phyloP scores from a whole-genome alignment of 2,888 invertebrate genomes.

The Fabriciana adippe region DNA sequence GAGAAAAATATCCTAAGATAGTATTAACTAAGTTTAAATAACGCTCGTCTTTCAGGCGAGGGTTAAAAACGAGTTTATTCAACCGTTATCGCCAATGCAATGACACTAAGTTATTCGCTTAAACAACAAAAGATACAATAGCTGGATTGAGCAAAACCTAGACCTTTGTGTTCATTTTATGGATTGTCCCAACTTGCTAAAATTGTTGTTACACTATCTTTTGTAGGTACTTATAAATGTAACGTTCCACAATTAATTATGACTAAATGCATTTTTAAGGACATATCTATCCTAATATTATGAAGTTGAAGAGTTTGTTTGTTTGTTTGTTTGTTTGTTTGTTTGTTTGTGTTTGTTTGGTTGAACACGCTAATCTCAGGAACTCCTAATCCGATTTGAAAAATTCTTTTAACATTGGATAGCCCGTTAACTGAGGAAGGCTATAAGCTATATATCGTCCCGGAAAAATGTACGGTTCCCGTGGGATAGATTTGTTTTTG shows the following conservation, averaged over 20 bases:
- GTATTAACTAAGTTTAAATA: not conserved
- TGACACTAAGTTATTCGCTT: slow-evolving; percentile 49
- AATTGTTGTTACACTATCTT: slow-evolving; percentile 37
- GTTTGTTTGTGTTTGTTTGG: no score
- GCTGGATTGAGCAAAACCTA: slow-evolving; percentile 46
- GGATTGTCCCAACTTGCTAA: slow-evolving; percentile 45
- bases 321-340: no score
- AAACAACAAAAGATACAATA: slow-evolving; percentile 48
- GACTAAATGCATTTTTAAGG: not conserved
- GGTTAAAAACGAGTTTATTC: slow-evolving; percentile 12
- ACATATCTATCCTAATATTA: no score
- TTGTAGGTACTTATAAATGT: slow-evolving; percentile 20
- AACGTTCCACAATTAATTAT: slow-evolving; percentile 3
- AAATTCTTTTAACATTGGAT: no score
- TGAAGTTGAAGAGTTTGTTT: no score
- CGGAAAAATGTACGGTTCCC: no score
- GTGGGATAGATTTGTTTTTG: no score
- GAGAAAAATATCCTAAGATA: no score
- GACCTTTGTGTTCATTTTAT: slow-evolving; percentile 46
- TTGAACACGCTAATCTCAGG: no score
- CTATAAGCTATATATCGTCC: no score
- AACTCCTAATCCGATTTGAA: no score
- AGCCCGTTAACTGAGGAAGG: no score
- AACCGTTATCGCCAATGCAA: slow-evolving; percentile 40
- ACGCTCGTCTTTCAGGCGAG: not conserved